phyloP scores from a whole-genome alignment of 2,797 vertebrate genomes.

The Erethizon dorsatum region DNA sequence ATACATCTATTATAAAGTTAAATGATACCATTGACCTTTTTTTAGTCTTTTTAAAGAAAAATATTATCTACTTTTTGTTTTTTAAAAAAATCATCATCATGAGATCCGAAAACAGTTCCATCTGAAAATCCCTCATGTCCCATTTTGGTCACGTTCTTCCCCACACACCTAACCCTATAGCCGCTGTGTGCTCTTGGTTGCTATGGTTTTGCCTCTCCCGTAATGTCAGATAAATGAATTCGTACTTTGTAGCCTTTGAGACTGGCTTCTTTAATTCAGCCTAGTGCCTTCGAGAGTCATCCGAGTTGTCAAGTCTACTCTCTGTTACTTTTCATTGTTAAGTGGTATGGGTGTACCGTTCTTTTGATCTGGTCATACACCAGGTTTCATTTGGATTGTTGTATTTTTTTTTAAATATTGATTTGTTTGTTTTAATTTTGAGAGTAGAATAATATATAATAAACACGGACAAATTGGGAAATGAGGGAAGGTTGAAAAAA shows the following conservation, averaged over 20 bases:
- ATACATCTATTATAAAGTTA: not conserved
- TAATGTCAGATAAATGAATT: not conserved
- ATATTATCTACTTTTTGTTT: not conserved
- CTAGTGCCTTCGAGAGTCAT: not conserved
- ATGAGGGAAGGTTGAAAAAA: not conserved
- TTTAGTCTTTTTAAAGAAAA: slow-evolving; percentile 1
- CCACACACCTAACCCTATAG: not conserved
- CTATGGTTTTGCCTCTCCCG: not conserved
- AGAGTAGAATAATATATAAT: not conserved
- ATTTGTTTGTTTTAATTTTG: slow-evolving; percentile 59
- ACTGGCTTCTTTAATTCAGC: slow-evolving; percentile 17
- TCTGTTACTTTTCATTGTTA: slow-evolving; percentile 1
- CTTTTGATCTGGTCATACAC: not conserved
- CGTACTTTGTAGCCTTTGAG: not conserved
- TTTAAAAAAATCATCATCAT: not conserved
- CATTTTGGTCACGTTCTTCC: not conserved
- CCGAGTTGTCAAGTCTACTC: not conserved
- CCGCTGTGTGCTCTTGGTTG: not conserved
- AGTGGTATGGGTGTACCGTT: not conserved
- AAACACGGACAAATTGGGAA: slow-evolving; percentile 33
- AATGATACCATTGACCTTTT: slow-evolving; percentile 8
- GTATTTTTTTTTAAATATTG: not conserved
- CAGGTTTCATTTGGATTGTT: not conserved
- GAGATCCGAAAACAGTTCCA: not conserved
- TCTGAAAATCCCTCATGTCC: not conserved